Base-by-base conservation (phyloP, 2,113 vertebrate species). In the Sinocyclocheilus anshuiensis region DNA sequence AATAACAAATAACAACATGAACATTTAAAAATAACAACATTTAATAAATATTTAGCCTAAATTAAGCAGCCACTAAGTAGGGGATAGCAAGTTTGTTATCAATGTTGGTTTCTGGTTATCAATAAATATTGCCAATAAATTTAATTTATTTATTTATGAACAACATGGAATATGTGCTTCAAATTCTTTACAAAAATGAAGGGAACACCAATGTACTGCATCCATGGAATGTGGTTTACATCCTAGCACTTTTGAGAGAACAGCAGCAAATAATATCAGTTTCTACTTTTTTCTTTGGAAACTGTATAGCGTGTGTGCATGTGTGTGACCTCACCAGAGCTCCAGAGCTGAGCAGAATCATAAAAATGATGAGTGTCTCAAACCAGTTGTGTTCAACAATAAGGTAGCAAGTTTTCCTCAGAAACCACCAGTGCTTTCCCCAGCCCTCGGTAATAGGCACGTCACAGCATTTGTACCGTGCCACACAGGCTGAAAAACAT, bases 301-400 rank as follows among this genome's bases (percentile, higher is more conserved):
- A 61, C 6, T 57, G 18, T 57, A 29, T 42, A 24, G 42, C 67
- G 42, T 45, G 55, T 87, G 89, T 76, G 57, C 45, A n/a, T 72
- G 89, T 77, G 55, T 59, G 24, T 88, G 81, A 79, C 39, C 87
- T 96, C 90, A 99, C 98, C 97, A 99, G 92, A 57, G 98, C 98
- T 0, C 98, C 98, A 11, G 97, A 98, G 94, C 98, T 99, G 87
- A 99, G 96, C 1, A 99, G 96, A 91, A 99, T 99, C 98, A 99
- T 99, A 65, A 99, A 99, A 95, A 99, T 98, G 96, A 99, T 99
- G 94, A 99, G 97, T 2, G 97, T 98, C 93, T 99, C 98, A 91
- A 99, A 99, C 97, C 97, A 98, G 76, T 99, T 99, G 91, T 99
- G 98, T 72, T 99, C 98, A 86, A 99, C 98, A 0, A 99, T 99